Evolutionary conservation across 1,140 invertebrate species (phyloP).

Genomic region (Ostrea edulis): DNA sequence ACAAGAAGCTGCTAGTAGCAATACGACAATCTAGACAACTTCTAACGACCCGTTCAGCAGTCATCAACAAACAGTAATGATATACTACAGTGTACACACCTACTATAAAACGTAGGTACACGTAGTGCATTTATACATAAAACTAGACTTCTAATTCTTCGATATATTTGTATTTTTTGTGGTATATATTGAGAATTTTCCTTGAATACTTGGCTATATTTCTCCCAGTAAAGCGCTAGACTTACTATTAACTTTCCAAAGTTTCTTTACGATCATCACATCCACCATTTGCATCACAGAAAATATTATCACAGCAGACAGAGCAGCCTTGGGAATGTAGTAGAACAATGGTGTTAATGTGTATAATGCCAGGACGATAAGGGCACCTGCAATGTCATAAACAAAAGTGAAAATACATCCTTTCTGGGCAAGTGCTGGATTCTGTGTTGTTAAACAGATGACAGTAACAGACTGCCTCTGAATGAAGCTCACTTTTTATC

Average conservation of each 20-base stretch:
- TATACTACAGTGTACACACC: neutral
- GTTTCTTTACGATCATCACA: conserved; percentile 68
- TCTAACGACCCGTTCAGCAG: too few relatives aligned
- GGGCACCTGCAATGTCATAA: conserved; percentile 69
- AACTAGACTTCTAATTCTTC: too few relatives aligned
- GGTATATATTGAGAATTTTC: too few relatives aligned
- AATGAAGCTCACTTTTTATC: too few relatives aligned
- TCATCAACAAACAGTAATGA: neutral
- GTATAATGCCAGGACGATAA: conserved; percentile 77
- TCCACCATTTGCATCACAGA: conserved; percentile 80
- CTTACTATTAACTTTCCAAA: conserved; percentile 78
- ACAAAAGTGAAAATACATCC: neutral
- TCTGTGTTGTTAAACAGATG: too few relatives aligned
- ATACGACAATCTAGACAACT: neutral
- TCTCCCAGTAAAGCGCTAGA: conserved; percentile 1
- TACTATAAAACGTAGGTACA: too few relatives aligned
- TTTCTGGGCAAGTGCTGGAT: too few relatives aligned
- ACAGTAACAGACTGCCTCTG: too few relatives aligned
- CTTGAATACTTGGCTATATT: too few relatives aligned
- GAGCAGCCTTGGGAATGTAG: conserved; percentile 79
- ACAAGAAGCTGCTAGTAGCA: too few relatives aligned
- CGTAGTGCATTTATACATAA: too few relatives aligned
- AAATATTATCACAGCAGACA: conserved; percentile 80
- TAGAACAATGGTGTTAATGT: conserved; percentile 78
- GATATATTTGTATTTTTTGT: too few relatives aligned